A percentile compares a stretch with the other conserved stretches of the same genome.
Conservation (phyloP, 2,113 vertebrate species). For the Perca schrenkii region DNA sequence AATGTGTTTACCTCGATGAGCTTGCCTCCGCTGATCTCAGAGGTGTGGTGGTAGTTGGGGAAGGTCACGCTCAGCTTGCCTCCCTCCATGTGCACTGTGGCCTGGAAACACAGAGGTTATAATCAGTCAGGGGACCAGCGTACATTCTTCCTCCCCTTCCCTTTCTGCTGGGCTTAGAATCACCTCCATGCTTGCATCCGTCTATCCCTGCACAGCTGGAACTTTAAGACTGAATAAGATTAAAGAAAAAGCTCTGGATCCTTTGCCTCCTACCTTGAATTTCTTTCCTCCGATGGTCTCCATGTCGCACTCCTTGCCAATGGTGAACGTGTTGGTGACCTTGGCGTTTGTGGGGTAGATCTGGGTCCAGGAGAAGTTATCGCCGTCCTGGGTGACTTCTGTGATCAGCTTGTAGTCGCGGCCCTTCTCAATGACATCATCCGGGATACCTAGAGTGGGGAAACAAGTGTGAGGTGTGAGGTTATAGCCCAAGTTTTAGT, state of each 20-base stretch:
- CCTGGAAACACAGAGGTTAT: slow-evolving; percentile 65
- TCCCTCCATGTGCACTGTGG: slow-evolving; percentile 74
- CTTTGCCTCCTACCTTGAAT: slow-evolving; percentile 88
- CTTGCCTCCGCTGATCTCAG: slow-evolving; percentile 75
- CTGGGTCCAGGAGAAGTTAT: slow-evolving; percentile 91
- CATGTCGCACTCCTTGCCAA: slow-evolving; percentile 90
- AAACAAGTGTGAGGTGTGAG: not conserved
- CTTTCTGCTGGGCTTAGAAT: slow-evolving; percentile 20
- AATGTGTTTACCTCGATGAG: slow-evolving; percentile 83
- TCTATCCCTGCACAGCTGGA: not conserved
- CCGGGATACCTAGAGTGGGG: slow-evolving; percentile 85
- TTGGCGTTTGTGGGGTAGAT: slow-evolving; percentile 86
- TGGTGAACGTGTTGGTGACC: slow-evolving; percentile 89
- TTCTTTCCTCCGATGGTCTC: slow-evolving; percentile 93
- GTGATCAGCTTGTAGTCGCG: slow-evolving; percentile 90
- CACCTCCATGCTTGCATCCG: slow-evolving; percentile 15
- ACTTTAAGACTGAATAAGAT: not conserved
- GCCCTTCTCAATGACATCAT: slow-evolving; percentile 87
- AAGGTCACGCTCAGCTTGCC: slow-evolving; percentile 80
- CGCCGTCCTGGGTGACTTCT: slow-evolving; percentile 89
- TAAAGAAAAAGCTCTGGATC: not conserved
- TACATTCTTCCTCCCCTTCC: slow-evolving; percentile 40
- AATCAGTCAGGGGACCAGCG: not conserved
- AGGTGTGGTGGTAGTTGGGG: slow-evolving; percentile 88
- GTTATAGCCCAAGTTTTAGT: not conserved